phyloP scores from a whole-genome alignment of 2,888 invertebrate genomes.

The Trichopria drosophilae region DNA sequence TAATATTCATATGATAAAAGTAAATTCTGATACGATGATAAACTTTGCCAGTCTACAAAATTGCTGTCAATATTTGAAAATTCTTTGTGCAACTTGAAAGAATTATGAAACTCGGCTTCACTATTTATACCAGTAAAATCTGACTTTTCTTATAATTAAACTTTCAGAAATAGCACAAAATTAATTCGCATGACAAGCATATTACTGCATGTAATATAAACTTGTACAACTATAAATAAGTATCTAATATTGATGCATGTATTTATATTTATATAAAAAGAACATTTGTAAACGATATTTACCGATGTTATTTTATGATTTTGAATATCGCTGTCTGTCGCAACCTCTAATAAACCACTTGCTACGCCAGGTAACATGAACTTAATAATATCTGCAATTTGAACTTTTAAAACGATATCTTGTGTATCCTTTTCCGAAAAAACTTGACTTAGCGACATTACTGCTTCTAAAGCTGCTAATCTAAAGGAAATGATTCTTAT shows the following conservation, averaged over 20 bases:
- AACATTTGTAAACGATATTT: slow-evolving; percentile 52
- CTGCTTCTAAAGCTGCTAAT: slow-evolving; percentile 63
- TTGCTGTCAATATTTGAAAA: too few relatives aligned
- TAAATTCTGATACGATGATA: too few relatives aligned
- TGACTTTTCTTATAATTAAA: too few relatives aligned
- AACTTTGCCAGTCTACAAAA: too few relatives aligned
- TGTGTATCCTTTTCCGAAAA: slow-evolving; percentile 62
- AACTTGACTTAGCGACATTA: slow-evolving; percentile 67
- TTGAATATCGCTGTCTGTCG: slow-evolving; percentile 63
- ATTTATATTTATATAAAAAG: slow-evolving; percentile 54
- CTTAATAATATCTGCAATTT: slow-evolving; percentile 64
- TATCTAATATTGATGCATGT: background rate
- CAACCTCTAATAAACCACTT: slow-evolving; percentile 64
- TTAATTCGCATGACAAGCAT: too few relatives aligned
- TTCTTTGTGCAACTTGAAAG: too few relatives aligned
- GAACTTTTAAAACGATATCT: slow-evolving; percentile 61
- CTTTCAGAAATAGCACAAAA: too few relatives aligned
- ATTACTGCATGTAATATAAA: too few relatives aligned
- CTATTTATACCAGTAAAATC: too few relatives aligned
- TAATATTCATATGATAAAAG: too few relatives aligned
- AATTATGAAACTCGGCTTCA: too few relatives aligned
- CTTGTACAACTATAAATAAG: too few relatives aligned
- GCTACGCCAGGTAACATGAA: slow-evolving; percentile 69
- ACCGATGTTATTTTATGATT: slow-evolving; percentile 68
- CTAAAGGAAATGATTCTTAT: slow-evolving; percentile 47